Evolutionary conservation across 2,888 invertebrate genomes (phyloP), one percentile per base, ranked within the genome.

Genomic region (Chrysina gloriosa): DNA sequence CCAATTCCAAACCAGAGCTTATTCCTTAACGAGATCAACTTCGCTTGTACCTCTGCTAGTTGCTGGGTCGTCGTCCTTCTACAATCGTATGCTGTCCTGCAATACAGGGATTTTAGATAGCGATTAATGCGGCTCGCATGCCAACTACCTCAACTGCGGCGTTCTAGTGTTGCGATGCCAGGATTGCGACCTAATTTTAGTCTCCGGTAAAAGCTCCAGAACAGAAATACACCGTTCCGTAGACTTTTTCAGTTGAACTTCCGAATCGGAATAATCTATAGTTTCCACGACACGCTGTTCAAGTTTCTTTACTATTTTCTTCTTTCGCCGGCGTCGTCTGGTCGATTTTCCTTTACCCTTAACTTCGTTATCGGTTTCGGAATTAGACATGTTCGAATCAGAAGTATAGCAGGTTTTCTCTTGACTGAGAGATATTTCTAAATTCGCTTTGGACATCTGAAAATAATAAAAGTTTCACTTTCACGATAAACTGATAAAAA

Each of bases 1-100:
- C 78, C 79, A 27, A 78, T 74, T 3, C 92, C 92, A 1, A 89
- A 90, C 93, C 93, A 93, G 50, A 93, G 86, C 82, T 90, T 90
- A 79, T 89, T 90, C 77, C 89, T 90, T 25, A 93, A 78, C 0
- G 90, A 86, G 69, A 86, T 86, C 3, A 93, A 80, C 79, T 90
- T 91, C 4, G 91, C 87, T 81, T 91, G 90, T 47, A 90, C 84
- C 76, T 90, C 89, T 52, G 86, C 82, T 27, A 88, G 83, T 76
- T 89, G 87, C 65, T 80, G 79, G 69, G 81, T 68, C 67, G 77
- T 69, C 16, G 42, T 27, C 23, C 69, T 61, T 29, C 58, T 67
- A n/a, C 50, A 34, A 2, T 67, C 66, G n/a, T 48, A 63, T 25
- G 36, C 2, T 2, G 63, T 11, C 19, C 67, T 67, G n/a, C 9